Conservation (phyloP, 2,888 invertebrate genomes). For the Cheilosia grossa region DNA sequence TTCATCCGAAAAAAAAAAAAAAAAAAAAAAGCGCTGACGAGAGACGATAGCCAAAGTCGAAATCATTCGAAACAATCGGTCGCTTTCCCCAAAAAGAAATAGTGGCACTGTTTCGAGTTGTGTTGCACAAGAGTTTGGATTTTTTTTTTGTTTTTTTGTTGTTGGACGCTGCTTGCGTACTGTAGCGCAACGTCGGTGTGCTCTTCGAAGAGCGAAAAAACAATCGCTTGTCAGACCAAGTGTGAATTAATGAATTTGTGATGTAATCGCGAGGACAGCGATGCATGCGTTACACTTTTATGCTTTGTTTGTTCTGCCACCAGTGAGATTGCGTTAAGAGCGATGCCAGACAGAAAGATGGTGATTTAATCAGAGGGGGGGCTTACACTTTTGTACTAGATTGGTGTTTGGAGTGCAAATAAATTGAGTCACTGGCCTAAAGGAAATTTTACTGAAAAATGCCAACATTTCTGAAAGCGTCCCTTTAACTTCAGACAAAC, state of each 20-base stretch:
- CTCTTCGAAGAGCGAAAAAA: conserved; percentile 39
- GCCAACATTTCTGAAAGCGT: too few relatives aligned
- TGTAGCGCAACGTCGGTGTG: conserved; percentile 74
- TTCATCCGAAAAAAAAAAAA: conserved; percentile 8
- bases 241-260: conserved; percentile 72
- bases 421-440: too few relatives aligned
- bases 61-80: conserved; percentile 57
- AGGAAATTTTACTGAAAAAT: too few relatives aligned
- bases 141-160: conserved; percentile 56
- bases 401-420: too few relatives aligned
- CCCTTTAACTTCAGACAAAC: too few relatives aligned
- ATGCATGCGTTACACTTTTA: conserved; percentile 40
- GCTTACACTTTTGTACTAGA: background rate
- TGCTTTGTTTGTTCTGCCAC: conserved; percentile 59
- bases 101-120: conserved; percentile 45
- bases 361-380: background rate
- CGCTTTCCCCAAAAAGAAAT: conserved; percentile 68
- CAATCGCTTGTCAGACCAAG: conserved; percentile 58
- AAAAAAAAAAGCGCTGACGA: background rate
- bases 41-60: conserved; percentile 26
- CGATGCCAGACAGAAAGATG: conserved; percentile 15
- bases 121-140: conserved; percentile 67
- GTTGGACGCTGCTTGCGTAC: conserved; percentile 75
- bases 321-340: conserved; percentile 20
- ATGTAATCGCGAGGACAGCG: conserved; percentile 59